phyloP scores from a whole-genome alignment of 2,888 invertebrate species.

The Neuroscelio doddi region DNA sequence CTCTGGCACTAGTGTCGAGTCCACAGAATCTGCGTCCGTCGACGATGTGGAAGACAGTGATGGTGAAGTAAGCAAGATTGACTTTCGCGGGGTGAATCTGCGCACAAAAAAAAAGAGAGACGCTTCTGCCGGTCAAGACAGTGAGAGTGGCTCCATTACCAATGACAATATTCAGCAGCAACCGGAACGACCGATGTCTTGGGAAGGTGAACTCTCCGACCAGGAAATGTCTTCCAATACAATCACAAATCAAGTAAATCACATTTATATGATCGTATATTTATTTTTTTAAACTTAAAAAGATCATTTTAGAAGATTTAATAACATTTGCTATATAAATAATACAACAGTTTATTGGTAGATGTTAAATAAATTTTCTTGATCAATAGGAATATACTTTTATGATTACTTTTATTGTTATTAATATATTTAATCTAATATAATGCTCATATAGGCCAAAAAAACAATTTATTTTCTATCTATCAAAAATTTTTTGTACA shows the following conservation, averaged over 20 bases:
- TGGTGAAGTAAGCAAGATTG: slow-evolving; percentile 86
- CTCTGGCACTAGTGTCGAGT: slow-evolving; percentile 40
- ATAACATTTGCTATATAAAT: no score
- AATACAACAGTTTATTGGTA: no score
- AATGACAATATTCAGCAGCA: slow-evolving; percentile 72
- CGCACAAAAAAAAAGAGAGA: slow-evolving; percentile 78
- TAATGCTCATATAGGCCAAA: no score
- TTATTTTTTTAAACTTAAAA: no score
- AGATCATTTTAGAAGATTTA: no score
- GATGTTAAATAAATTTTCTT: no score
- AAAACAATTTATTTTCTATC: no score
- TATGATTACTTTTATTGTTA: no score
- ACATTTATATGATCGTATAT: no score
- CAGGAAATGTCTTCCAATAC: slow-evolving; percentile 77
- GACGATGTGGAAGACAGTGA: slow-evolving; percentile 78
- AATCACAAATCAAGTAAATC: slow-evolving; percentile 67
- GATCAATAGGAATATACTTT: no score
- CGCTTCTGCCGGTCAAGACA: slow-evolving; percentile 71
- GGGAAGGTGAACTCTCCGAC: slow-evolving; percentile 94
- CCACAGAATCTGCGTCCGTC: slow-evolving; percentile 51
- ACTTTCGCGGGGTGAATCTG: slow-evolving; percentile 81
- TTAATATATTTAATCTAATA: no score
- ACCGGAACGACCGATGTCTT: slow-evolving; percentile 89
- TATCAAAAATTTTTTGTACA: no score
- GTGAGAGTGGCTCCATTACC: slow-evolving; percentile 51